phyloP scores from a whole-genome alignment of 2,888 invertebrate genomes.

The Saturnia japonica region DNA sequence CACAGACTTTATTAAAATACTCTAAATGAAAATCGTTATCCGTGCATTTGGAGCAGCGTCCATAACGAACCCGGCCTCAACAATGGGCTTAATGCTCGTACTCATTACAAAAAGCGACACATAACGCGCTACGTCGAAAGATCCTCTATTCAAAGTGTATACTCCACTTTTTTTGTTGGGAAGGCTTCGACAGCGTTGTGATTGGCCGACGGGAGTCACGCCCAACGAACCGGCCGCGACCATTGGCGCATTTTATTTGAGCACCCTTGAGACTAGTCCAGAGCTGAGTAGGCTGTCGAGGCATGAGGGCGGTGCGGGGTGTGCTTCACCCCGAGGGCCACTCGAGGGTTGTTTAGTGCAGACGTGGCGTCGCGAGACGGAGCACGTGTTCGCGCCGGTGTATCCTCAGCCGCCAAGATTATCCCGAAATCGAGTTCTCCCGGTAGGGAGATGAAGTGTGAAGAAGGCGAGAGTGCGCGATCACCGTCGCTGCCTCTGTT shows the following conservation, averaged over 20 bases:
- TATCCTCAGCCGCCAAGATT: conserved; percentile 65
- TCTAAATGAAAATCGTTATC: conserved; percentile 81
- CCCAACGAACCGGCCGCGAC: conserved; percentile 56
- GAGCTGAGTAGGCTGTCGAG: conserved; percentile 80
- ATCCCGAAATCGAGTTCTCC: conserved; percentile 79
- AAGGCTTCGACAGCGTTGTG: conserved; percentile 55
- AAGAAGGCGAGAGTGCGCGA: conserved; percentile 72
- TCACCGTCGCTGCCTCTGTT: conserved; percentile 71
- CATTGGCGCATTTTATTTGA: conserved; percentile 71
- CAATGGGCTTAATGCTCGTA: conserved; percentile 81
- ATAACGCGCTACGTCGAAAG: conserved; percentile 79
- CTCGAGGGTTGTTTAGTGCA: conserved; percentile 81
- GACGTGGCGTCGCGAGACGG: conserved; percentile 75
- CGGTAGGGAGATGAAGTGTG: conserved; percentile 79
- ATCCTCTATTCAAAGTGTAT: conserved; percentile 80
- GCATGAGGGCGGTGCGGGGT: conserved; percentile 79
- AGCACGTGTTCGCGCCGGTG: conserved; percentile 75
- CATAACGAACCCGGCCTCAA: conserved; percentile 79
- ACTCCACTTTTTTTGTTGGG: conserved; percentile 78
- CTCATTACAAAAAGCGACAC: conserved; percentile 82
- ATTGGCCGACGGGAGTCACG: conserved; percentile 70
- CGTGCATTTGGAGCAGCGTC: conserved; percentile 77
- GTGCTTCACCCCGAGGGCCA: conserved; percentile 81
- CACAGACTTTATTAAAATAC: conserved; percentile 78
- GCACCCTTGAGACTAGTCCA: conserved; percentile 75